Conservation (phyloP, 30 jellyfish, hydroid and myxozoan species). For the Hydractinia symbiolongicarpus region DNA sequence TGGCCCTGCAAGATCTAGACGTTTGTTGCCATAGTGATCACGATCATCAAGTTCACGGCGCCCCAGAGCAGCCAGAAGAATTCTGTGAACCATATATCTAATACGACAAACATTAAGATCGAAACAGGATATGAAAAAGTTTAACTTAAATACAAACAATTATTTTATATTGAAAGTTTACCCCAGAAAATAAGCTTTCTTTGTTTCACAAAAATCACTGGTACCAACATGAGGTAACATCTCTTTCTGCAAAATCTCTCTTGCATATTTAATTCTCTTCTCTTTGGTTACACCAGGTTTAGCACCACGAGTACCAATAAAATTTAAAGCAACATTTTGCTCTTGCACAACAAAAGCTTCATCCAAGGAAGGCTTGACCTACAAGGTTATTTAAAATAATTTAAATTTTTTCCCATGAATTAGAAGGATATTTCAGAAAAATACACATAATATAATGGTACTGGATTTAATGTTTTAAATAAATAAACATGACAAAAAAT, state of each 20-base stretch:
- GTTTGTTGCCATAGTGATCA: slow-evolving; percentile 99
- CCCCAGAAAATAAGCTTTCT: slow-evolving; percentile 98
- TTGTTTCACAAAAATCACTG: slow-evolving; percentile 98
- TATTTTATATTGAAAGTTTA: neutral
- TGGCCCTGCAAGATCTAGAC: slow-evolving; percentile 99
- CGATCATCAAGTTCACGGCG: slow-evolving; percentile 99
- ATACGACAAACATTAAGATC: neutral
- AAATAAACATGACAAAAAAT: no score
- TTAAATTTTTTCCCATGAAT: no score
- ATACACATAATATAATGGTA: no score
- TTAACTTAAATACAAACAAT: no score
- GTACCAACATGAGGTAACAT: slow-evolving; percentile 99
- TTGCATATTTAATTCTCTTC: slow-evolving; percentile 87
- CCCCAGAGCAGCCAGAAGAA: slow-evolving; percentile 92
- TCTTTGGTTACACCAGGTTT: slow-evolving; percentile 99
- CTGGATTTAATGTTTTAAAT: no score
- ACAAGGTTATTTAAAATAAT: neutral
- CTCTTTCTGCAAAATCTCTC: slow-evolving; percentile 96
- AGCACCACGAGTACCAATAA: slow-evolving; percentile 99
- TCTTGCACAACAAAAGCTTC: slow-evolving; percentile 99
- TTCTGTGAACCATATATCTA: slow-evolving; percentile 97
- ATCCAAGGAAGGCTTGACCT: slow-evolving; percentile 99
- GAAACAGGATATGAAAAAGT: no score
- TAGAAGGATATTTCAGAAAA: no score
- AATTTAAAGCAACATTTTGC: slow-evolving; percentile 95